Base-by-base conservation (phyloP, 2,888 invertebrate genomes). In the Resseliella maxima region DNA sequence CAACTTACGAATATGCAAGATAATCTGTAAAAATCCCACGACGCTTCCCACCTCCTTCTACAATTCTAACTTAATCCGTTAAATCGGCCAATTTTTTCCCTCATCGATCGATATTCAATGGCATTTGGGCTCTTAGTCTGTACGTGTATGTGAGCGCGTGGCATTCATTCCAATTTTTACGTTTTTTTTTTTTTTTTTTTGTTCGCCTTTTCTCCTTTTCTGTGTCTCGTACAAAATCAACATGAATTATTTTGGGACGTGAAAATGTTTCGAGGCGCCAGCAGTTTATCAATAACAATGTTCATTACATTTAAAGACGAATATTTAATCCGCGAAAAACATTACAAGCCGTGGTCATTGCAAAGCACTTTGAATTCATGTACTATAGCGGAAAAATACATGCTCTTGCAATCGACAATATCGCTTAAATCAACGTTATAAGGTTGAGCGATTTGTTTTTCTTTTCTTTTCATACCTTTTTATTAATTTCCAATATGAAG, bases 41-140 rank as follows among this genome's bases (percentile, higher is more conserved):
- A 72, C 31, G 31, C 31, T 72, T 72, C 35, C 1, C n/a, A 5
- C 72, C 31, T 31, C 31, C 72, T 31, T 24, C 5, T 15, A 31
- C n/a, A n/a, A n/a, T n/a, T 31, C 24, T 24, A 24, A 72, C 31
- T 72, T 72, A 72, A 72, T 72, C 72, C 72, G 72, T 27, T 72
- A 31, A 72, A 72, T 72, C 72, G 31, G 18, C 72, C 72, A 72
- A 72, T 72, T 72, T 59, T 41, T 50, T 50, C 46, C 46, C 46
- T 35, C 27, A 31, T 31, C 31, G 72, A 72, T 72, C 31, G 35
- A 72, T 3, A n/a, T 72, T 72, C 31, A 18, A 72, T 31, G 31
- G 72, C 27, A 31, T 59, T 59, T 72, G 31, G 72, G 31, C 35
- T 72, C 15, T 59, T 15, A 24, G 5, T 24, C 5, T 24, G 59